Evolutionary conservation across 2,797 vertebrate species (phyloP), one percentile per base, ranked within the genome.

Genomic region (Channallabes apus): DNA sequence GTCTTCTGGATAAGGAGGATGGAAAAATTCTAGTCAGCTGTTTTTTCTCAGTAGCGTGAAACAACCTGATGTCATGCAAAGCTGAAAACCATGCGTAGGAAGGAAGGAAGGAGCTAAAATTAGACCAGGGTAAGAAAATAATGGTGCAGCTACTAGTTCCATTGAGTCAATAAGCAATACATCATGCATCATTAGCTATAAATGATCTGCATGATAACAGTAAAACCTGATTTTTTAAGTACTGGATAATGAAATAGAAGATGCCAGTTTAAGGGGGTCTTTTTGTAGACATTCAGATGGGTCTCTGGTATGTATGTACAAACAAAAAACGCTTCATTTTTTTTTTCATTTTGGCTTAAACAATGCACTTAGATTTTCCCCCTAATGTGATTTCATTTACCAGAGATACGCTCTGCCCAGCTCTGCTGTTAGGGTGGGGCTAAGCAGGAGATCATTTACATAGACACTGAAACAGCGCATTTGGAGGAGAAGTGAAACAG

Each of bases 121-220:
- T 75, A 83, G 79, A 81, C n/a, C 27, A 54, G 61, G 78, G 27
- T 80, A 65, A 67, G 41, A 22, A 81, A 81, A 68, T 68, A 68
- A 46, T 41, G 18, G 29, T 58, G 68, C 68, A 46, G 81, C 15
- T 73, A 58, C 68, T 22, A 46, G 38, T 59, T 73, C 32, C 67
- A 59, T 11, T 81, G 80, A 72, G 35, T 59, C 54, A 14, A 41
- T 41, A 11, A 27, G 27, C 56, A 73, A 32, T 46, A 29, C 8
- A 73, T 51, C 69, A 75, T 35, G 35, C 22, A 4, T 61, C 32
- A 73, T 73, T 83, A 73, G 27, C 8, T n/a, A 22, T 15, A 38
- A 61, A 72, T 12, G 32, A 41, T 27, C 69, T 83, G 56, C 82
- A 61, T n/a, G 29, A 27, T 9, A 73, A 61, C 12, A 6, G 18